phyloP scores from a whole-genome alignment of 2,113 vertebrate genomes.

The Cololabis saira region DNA sequence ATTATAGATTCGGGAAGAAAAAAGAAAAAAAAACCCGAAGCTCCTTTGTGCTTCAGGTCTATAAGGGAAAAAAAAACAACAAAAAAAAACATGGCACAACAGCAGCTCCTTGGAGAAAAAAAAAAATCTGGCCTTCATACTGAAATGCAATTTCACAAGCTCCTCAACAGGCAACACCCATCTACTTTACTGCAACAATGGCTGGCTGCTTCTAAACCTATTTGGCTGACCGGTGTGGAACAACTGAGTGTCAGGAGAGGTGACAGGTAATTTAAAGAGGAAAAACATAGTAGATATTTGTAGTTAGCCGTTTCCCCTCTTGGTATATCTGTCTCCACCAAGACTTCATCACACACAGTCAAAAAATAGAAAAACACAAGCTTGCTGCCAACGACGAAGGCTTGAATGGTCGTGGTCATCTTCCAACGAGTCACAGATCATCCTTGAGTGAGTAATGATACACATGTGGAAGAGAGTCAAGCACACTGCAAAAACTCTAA shows the following conservation, averaged over 20 bases:
- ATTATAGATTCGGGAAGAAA: constrained; percentile 78
- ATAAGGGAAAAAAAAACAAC: too few species aligned
- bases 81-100: constrained; percentile 65
- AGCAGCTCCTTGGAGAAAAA: constrained; percentile 54
- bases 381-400: too few species aligned
- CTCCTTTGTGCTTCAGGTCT: constrained; percentile 75
- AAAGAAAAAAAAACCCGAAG: constrained; percentile 63
- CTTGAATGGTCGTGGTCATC: too few species aligned
- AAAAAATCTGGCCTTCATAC: constrained; percentile 77
- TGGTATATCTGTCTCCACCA: constrained; percentile 12
- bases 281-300: constrained; percentile 37
- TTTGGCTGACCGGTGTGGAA: constrained; percentile 66
- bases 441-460: too few species aligned
- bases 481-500: too few species aligned
- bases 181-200: constrained; percentile 73
- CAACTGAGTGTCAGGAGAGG: constrained; percentile 66
- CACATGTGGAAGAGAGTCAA: too few species aligned
- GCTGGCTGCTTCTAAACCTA: constrained; percentile 51
- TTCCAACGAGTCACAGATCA: too few species aligned
- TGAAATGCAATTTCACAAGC: constrained; percentile 85
- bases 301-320: constrained; percentile 31
- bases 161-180: constrained; percentile 63
- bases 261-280: constrained; percentile 76
- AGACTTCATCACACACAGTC: background rate
- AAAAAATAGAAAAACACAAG: constrained; percentile 6